A percentile compares a stretch with the other conserved stretches of the same genome.
phyloP scores from a whole-genome alignment of 2,797 vertebrate genomes.

The Centroberyx gerrardi region DNA sequence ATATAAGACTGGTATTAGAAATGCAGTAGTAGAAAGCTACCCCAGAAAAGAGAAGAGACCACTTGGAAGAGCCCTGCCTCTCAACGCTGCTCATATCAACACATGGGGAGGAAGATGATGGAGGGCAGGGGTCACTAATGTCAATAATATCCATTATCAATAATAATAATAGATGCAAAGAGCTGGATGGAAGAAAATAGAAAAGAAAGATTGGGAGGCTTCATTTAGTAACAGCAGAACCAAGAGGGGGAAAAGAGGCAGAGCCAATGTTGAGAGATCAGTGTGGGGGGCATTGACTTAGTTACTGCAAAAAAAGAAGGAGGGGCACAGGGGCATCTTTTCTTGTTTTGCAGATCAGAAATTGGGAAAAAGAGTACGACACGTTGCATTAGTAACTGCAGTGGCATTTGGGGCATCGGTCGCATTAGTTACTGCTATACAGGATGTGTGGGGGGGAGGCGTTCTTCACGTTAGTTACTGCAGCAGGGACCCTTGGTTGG shows the following conservation, averaged over 20 bases:
- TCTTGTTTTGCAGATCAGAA: conserved; percentile 74
- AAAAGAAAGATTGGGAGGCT: conserved; percentile 78
- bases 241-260: conserved; percentile 51
- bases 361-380: conserved; percentile 64
- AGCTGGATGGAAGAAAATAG: conserved; percentile 58
- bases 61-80: conserved; percentile 55
- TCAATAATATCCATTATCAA: conserved; percentile 48
- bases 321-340: conserved; percentile 52
- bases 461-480: conserved; percentile 91
- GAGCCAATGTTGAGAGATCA: conserved; percentile 54
- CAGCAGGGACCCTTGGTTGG: conserved; percentile 95
- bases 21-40: conserved; percentile 86
- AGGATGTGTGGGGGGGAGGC: conserved; percentile 73
- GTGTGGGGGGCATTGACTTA: conserved; percentile 51
- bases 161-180: conserved; percentile 49
- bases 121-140: conserved; percentile 78
- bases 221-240: conserved; percentile 71
- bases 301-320: conserved; percentile 32
- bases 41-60: conserved; percentile 77
- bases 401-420: conserved; percentile 71
- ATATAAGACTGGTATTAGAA: conserved; percentile 86
- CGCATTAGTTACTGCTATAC: conserved; percentile 93
- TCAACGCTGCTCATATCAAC: conserved; percentile 50
- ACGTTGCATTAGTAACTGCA: conserved; percentile 80
- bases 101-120: conserved; percentile 38